phyloP scores from a whole-genome alignment of 2,797 vertebrate species.

The Pachyuromys duprasi region DNA sequence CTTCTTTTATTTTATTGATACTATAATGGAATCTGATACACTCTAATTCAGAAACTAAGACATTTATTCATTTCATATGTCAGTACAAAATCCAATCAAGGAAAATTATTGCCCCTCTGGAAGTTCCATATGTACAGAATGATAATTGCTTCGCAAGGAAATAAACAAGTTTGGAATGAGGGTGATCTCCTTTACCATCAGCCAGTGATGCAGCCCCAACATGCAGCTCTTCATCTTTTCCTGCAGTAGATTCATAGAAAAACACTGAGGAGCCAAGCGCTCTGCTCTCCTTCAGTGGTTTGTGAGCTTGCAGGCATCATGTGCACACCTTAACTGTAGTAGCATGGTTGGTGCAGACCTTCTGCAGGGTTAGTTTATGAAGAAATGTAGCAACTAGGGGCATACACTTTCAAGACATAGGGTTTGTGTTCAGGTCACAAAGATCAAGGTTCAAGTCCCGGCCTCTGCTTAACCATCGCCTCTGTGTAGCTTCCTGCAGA shows the following conservation, averaged over 20 bases:
- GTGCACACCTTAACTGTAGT: background rate
- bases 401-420: background rate
- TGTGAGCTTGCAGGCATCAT: background rate
- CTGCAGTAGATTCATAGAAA: background rate
- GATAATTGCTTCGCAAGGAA: slow-evolving; percentile 74
- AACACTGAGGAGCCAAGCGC: background rate
- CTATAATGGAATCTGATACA: slow-evolving; percentile 71
- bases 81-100: slow-evolving; percentile 76
- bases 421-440: background rate
- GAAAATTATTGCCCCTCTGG: slow-evolving; percentile 59
- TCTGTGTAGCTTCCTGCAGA: background rate
- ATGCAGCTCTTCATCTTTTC: background rate
- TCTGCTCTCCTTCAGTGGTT: background rate
- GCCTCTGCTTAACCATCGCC: background rate
- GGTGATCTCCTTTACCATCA: background rate
- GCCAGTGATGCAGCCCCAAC: slow-evolving; percentile 7
- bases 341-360: background rate
- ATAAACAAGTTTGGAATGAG: slow-evolving; percentile 38
- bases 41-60: slow-evolving; percentile 64
- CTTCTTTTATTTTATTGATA: slow-evolving; percentile 78
- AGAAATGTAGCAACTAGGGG: background rate
- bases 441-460: background rate
- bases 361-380: background rate
- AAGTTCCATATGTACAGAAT: slow-evolving; percentile 44
- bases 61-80: slow-evolving; percentile 75